Conservation (phyloP, 92 coral and sea anemone genomes). For the Scolanthus callimorphus region DNA sequence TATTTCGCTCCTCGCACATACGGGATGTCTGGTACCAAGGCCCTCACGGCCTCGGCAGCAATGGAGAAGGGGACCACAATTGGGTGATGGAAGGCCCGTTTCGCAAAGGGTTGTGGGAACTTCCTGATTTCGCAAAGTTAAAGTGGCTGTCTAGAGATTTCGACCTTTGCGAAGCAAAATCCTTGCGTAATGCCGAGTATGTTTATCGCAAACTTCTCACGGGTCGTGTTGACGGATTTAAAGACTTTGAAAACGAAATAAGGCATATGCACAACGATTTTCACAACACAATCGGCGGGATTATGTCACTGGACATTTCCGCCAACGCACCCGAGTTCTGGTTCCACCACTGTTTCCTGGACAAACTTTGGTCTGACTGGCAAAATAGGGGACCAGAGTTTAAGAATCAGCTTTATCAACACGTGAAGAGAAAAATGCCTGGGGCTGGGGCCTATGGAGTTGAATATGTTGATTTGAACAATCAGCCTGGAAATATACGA, state of each 20-base stretch:
- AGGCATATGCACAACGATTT: constrained; percentile 33
- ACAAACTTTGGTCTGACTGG: constrained; percentile 47
- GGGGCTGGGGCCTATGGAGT: constrained; percentile 37
- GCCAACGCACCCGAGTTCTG: constrained; percentile 26
- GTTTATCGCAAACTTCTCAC: background rate
- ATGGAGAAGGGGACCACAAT: constrained; percentile 24
- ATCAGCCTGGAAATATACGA: constrained; percentile 57
- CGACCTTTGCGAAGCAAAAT: constrained; percentile 8
- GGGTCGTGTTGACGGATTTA: constrained; percentile 23
- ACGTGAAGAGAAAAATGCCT: constrained; percentile 34
- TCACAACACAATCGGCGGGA: constrained; percentile 42
- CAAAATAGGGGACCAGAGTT: constrained; percentile 13
- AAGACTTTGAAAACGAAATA: constrained; percentile 20
- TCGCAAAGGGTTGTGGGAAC: constrained; percentile 22
- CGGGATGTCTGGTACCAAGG: constrained; percentile 38
- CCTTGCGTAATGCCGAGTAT: constrained; percentile 1
- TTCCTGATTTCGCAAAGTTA: constrained; percentile 5
- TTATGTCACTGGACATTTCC: constrained; percentile 10
- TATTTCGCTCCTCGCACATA: no score
- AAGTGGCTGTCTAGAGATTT: constrained; percentile 37
- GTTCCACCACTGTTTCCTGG: constrained; percentile 26
- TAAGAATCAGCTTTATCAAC: constrained; percentile 25
- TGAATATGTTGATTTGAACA: constrained; percentile 36
- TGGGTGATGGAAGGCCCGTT: constrained; percentile 58
- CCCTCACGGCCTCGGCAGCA: constrained; percentile 53